These are phyloP conservation scores for Buceros bicornis DNA, from an alignment of 2,797 vertebrate species.

Conservation along the genomic window DNA sequence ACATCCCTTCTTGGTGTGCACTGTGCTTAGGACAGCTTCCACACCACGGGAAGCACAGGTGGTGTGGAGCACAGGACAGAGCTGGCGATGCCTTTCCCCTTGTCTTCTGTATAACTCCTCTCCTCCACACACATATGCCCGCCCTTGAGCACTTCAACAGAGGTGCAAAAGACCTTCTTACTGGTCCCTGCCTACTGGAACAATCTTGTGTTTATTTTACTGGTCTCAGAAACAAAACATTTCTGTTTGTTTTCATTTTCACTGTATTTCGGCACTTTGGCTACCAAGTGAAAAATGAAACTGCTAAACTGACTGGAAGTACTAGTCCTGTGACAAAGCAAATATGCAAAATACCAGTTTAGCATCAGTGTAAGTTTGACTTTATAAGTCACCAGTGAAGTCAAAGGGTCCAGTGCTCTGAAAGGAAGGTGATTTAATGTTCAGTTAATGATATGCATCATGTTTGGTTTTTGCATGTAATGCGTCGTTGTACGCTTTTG, in stretches of 20 bases:
- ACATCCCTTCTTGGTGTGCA: not conserved
- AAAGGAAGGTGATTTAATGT: slow-evolving; percentile 15
- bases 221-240: not conserved
- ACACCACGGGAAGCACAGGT: fast-evolving
- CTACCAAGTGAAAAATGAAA: slow-evolving; percentile 24
- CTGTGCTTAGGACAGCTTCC: not conserved
- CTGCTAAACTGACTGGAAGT: not conserved
- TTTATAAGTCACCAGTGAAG: not conserved
- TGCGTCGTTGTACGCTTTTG: not conserved
- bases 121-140: fast-evolving
- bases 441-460: not conserved
- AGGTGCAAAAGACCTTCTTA: not conserved
- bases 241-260: not conserved
- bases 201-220: not conserved
- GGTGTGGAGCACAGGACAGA: not conserved
- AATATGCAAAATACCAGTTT: not conserved
- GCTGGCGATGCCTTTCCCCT: fast-evolving
- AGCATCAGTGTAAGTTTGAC: not conserved
- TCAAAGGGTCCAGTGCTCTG: not conserved
- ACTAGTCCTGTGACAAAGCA: not conserved
- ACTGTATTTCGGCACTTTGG: not conserved
- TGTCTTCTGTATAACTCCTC: not conserved
- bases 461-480: not conserved
- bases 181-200: not conserved
- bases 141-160: fast-evolving